A percentile compares a stretch with the other conserved stretches of the same genome.
These are phyloP conservation scores for Oryzias woworae DNA, from an alignment of 2,113 vertebrate genomes.

Conservation along the genomic window DNA sequence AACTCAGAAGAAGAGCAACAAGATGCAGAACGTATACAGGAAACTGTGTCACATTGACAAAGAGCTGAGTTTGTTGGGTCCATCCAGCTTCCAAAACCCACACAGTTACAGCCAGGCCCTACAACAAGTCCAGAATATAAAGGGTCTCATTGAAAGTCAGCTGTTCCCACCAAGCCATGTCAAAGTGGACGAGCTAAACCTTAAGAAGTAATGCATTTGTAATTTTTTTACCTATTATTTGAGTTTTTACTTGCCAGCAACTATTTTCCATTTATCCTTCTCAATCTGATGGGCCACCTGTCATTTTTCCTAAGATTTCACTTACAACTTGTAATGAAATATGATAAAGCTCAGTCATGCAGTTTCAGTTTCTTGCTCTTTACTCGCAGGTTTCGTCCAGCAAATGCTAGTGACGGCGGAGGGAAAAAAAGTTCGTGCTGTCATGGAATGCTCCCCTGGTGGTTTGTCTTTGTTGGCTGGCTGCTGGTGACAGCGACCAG, in stretches of 20 bases:
- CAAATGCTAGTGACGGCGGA: constrained; percentile 7
- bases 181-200: constrained; percentile 17
- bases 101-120: constrained; percentile 79
- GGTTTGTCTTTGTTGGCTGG: constrained; percentile 89
- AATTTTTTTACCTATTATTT: not conserved
- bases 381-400: constrained; percentile 31
- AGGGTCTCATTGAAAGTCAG: constrained; percentile 71
- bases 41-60: constrained; percentile 83
- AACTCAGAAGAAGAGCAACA: constrained; percentile 66
- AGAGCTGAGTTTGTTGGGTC: constrained; percentile 76
- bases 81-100: constrained; percentile 67
- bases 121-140: constrained; percentile 81
- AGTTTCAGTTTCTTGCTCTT: not conserved
- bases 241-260: not conserved
- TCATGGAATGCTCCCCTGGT: constrained; percentile 84
- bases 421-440: constrained; percentile 52
- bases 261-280: not conserved
- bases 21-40: constrained; percentile 77
- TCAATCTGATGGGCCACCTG: not conserved
- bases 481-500: constrained; percentile 84
- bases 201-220: constrained; percentile 32
- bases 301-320: not conserved
- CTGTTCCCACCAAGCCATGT: constrained; percentile 29
- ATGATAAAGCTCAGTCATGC: no score
- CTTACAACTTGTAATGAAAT: no score